A percentile compares a stretch with the other conserved stretches of the same genome.
Evolutionary conservation across 2,888 invertebrate species (phyloP).

Genomic region (Nemapogon koenigi): DNA sequence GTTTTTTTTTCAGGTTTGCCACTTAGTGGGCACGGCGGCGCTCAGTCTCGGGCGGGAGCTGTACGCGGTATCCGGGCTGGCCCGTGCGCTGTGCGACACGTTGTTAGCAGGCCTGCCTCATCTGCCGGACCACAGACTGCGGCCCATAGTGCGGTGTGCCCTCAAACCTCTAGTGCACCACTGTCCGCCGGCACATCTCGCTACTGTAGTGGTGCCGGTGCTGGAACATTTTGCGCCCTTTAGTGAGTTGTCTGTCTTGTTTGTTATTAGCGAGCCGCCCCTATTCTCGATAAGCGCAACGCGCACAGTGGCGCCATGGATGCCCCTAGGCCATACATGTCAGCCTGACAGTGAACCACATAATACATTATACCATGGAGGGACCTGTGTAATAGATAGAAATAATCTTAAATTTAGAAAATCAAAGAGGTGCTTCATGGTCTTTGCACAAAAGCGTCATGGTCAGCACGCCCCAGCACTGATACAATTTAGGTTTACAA

Average conservation of each 20-base stretch:
- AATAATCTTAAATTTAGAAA: too few species aligned
- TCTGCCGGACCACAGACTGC: constrained; percentile 85
- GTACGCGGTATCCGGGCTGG: constrained; percentile 78
- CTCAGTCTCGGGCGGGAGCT: constrained; percentile 85
- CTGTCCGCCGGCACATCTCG: constrained; percentile 84
- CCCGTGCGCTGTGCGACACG: constrained; percentile 75
- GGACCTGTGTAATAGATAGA: too few species aligned
- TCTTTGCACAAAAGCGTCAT: too few species aligned
- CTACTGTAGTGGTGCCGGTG: constrained; percentile 78
- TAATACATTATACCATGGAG: too few species aligned
- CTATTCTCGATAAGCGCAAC: too few species aligned
- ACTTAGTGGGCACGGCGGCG: constrained; percentile 68
- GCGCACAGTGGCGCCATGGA: too few species aligned
- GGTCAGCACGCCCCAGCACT: too few species aligned
- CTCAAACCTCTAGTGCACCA: constrained; percentile 85
- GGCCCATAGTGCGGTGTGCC: constrained; percentile 83
- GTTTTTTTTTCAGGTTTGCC: constrained; percentile 56
- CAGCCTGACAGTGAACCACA: too few species aligned
- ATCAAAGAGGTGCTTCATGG: too few species aligned
- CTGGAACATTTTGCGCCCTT: constrained; percentile 79
- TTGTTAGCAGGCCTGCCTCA: constrained; percentile 72
- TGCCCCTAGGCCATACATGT: too few species aligned
- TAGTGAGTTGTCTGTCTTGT: constrained; percentile 76
- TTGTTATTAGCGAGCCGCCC: too few species aligned
- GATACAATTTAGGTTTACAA: too few species aligned